phyloP scores from a whole-genome alignment of 1,140 invertebrate species.

The Subanguina moxae region DNA sequence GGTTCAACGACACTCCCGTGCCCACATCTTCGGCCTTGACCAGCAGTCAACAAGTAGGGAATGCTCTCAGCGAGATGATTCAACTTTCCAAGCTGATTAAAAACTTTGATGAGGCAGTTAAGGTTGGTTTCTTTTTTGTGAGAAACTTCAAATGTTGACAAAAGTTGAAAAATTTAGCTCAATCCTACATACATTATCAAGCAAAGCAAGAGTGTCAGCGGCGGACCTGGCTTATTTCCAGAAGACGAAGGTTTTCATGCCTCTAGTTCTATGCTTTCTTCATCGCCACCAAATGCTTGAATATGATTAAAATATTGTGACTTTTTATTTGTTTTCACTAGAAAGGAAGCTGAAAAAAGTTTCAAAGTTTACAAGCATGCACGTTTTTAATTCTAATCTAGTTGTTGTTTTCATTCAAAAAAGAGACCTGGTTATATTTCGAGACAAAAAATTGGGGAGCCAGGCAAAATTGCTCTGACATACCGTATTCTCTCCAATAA shows the following conservation, averaged over 20 bases:
- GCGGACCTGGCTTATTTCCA: conserved; percentile 8
- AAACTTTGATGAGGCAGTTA: not conserved
- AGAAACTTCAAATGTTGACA: not conserved
- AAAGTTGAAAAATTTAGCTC: not conserved
- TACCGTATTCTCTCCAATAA: too few species aligned
- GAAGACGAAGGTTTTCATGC: conserved; percentile 21
- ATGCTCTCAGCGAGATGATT: conserved; percentile 2
- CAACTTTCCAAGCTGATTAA: conserved; percentile 2
- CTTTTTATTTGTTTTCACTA: too few species aligned
- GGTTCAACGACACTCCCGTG: conserved; percentile 22
- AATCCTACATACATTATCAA: not conserved
- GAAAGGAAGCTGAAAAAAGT: too few species aligned
- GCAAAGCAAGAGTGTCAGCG: not conserved
- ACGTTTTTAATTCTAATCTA: too few species aligned
- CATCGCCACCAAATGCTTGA: not conserved
- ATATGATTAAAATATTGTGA: too few species aligned
- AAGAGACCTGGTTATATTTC: too few species aligned
- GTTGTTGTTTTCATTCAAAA: too few species aligned
- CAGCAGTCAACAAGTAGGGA: not conserved
- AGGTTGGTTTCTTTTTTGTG: not conserved
- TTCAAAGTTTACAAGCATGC: too few species aligned
- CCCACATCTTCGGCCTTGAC: not conserved
- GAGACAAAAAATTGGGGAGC: too few species aligned
- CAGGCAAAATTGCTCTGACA: too few species aligned
- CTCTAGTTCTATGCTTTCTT: not conserved